These are phyloP conservation scores for Pseudomugil gertrudae DNA, from an alignment of 2,797 vertebrate species.

Conservation along the genomic window DNA sequence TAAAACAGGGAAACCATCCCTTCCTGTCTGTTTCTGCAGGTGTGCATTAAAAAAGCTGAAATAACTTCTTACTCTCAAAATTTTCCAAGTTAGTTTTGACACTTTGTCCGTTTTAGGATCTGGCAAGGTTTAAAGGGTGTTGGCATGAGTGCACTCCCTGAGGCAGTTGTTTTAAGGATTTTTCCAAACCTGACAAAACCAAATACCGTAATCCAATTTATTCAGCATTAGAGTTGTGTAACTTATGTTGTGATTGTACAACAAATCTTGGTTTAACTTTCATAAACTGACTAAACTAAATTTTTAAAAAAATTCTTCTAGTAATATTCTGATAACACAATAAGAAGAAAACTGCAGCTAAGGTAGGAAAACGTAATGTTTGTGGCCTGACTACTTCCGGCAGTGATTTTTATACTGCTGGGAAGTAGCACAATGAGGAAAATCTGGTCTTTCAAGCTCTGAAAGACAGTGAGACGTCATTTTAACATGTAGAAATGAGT, in stretches of 20 bases:
- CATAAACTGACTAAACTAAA: not conserved
- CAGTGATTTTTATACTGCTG: not conserved
- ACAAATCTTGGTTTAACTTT: conserved; percentile 7
- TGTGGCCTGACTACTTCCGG: not conserved
- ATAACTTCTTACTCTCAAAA: not conserved
- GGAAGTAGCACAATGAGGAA: not conserved
- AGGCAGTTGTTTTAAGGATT: conserved; percentile 10
- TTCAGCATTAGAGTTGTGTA: conserved; percentile 18
- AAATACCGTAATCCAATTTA: conserved; percentile 22
- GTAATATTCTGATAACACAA: not conserved
- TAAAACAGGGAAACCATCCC: not conserved
- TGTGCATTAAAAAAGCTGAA: not conserved
- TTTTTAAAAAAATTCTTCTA: not conserved
- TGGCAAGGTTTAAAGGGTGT: not conserved
- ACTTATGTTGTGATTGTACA: conserved; percentile 30
- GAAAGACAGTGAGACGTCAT: not conserved
- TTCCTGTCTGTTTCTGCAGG: not conserved
- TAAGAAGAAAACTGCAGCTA: not conserved
- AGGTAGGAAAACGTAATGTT: rapidly evolving
- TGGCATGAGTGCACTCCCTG: not conserved
- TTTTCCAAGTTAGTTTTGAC: not conserved
- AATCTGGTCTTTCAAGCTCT: conserved; percentile 6
- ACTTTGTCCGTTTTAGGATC: conserved; percentile 1
- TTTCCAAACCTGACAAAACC: conserved; percentile 28
- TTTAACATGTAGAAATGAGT: not conserved